A percentile compares a stretch with the other conserved stretches of the same genome.
These are phyloP conservation scores for Erebia ligea DNA, from an alignment of 2,888 invertebrate genomes.

Conservation along the genomic window DNA sequence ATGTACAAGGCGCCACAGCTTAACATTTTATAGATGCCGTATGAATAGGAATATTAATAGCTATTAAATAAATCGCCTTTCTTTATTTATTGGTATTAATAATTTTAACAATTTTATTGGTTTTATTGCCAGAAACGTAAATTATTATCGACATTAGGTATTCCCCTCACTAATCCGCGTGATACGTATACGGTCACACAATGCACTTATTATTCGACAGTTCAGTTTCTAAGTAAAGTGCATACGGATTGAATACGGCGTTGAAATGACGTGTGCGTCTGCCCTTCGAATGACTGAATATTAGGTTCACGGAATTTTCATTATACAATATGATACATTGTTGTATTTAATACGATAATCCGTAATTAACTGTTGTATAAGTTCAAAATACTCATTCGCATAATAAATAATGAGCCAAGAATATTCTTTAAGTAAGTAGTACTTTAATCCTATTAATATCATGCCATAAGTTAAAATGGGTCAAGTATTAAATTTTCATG, in stretches of 20 bases:
- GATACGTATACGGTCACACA: conserved; percentile 78
- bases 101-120: not conserved
- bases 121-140: conserved; percentile 44
- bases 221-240: conserved; percentile 80
- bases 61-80: conserved; percentile 1
- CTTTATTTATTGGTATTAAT: not conserved
- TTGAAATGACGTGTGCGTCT: conserved; percentile 70
- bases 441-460: no score
- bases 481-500: conserved; percentile 3
- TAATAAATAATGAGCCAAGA: not conserved
- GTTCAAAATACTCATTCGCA: conserved; percentile 4
- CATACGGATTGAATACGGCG: conserved; percentile 70
- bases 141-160: conserved; percentile 74
- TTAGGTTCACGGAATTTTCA: conserved; percentile 46
- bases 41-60: conserved; percentile 21
- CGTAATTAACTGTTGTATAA: conserved; percentile 12
- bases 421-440: no score
- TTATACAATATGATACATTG: conserved; percentile 42
- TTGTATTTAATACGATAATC: conserved; percentile 41
- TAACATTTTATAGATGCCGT: conserved; percentile 35
- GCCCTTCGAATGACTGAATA: conserved; percentile 68
- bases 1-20: conserved; percentile 32
- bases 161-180: conserved; percentile 78
- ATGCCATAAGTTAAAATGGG: no score
- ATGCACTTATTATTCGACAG: conserved; percentile 82